These are phyloP conservation scores for Yponomeuta plumbellus DNA, from an alignment of 2,888 invertebrate genomes.

Conservation along the genomic window DNA sequence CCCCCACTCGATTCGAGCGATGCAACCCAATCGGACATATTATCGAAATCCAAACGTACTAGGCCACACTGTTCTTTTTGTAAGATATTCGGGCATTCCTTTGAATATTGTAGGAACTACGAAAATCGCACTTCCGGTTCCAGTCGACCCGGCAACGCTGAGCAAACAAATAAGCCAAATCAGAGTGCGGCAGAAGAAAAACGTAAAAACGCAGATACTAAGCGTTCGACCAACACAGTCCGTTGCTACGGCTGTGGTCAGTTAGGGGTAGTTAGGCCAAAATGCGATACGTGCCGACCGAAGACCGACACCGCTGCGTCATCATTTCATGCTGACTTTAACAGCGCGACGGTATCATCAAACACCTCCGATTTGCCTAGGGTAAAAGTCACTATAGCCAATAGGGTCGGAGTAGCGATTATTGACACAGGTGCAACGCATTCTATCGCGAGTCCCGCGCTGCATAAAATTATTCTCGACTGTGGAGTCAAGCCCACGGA, in stretches of 20 bases:
- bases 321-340: not conserved
- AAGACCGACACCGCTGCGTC: not conserved
- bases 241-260: not conserved
- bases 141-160: not conserved
- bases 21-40: not conserved
- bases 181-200: not conserved
- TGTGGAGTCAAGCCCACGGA: not conserved
- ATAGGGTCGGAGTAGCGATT: not conserved
- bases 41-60: not conserved
- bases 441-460: slow-evolving; percentile 2
- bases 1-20: not conserved
- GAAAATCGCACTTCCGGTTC: not conserved
- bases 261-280: not conserved
- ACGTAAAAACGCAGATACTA: not conserved
- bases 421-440: not conserved
- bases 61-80: not conserved
- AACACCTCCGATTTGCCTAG: not conserved
- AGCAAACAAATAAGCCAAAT: not conserved
- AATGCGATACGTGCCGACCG: not conserved
- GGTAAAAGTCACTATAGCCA: not conserved
- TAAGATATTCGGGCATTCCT: not conserved
- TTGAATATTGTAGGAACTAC: not conserved
- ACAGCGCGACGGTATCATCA: not conserved
- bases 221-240: not conserved
- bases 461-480: not conserved